A percentile compares a stretch with the other conserved stretches of the same genome.
Evolutionary conservation across 2,113 vertebrate species (phyloP).

Genomic region (Elephas maximus): DNA sequence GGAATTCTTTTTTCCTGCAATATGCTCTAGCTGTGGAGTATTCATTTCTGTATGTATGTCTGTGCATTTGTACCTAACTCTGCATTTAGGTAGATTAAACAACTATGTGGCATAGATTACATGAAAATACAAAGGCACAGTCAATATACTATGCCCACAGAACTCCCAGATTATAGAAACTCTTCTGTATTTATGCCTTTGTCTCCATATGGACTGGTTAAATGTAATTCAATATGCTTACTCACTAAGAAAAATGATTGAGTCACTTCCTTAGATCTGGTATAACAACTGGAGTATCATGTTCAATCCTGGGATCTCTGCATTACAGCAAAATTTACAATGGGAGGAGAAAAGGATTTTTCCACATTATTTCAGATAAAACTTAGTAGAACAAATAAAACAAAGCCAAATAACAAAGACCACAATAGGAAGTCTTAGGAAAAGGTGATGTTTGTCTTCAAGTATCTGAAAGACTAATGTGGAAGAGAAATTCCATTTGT

Average conservation of each 20-base stretch:
- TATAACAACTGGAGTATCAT: background rate
- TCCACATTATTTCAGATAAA: background rate
- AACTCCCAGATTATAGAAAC: background rate
- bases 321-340: background rate
- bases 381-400: background rate
- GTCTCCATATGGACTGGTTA: background rate
- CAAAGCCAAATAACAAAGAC: background rate
- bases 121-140: background rate
- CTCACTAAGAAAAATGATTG: background rate
- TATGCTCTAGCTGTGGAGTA: background rate
- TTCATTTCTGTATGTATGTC: background rate
- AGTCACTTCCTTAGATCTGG: constrained; percentile 3
- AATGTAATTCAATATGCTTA: background rate
- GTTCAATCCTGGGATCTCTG: background rate
- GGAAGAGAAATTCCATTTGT: background rate
- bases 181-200: background rate
- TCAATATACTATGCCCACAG: background rate
- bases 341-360: background rate
- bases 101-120: background rate
- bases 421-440: background rate
- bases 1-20: background rate
- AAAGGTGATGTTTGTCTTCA: background rate
- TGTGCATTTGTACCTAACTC: background rate
- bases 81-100: background rate
- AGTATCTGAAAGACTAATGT: background rate